phyloP scores from a whole-genome alignment of 2,113 vertebrate genomes.

The Oriolus oriolus region DNA sequence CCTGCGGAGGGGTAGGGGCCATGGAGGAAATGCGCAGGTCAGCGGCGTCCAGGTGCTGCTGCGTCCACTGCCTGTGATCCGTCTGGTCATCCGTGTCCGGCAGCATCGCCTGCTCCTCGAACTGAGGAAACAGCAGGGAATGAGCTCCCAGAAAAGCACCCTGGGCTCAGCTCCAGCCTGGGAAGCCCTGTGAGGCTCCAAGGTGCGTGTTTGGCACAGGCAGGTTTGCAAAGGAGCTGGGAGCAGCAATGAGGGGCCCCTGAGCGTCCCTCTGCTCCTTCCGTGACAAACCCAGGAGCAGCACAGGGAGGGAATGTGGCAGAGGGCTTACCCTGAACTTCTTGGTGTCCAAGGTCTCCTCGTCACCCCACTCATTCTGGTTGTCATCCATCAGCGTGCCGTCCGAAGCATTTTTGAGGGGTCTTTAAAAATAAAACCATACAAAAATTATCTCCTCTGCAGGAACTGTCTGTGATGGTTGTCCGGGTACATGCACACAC shows the following conservation, averaged over 20 bases:
- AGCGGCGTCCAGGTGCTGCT: conserved; percentile 95
- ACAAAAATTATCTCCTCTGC: neutral
- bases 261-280: neutral
- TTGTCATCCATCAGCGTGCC: conserved; percentile 93
- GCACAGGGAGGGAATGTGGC: neutral
- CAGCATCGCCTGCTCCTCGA: conserved; percentile 87
- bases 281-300: fast-evolving
- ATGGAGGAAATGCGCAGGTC: conserved; percentile 91
- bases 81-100: conserved; percentile 83
- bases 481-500: neutral
- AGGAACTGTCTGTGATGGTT: neutral
- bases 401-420: conserved; percentile 88
- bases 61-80: conserved; percentile 95
- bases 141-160: neutral
- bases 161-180: neutral
- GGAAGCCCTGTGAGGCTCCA: neutral
- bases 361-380: conserved; percentile 92
- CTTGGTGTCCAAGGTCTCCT: conserved; percentile 85
- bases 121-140: conserved; percentile 53
- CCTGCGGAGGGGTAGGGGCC: conserved; percentile 94
- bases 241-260: neutral
- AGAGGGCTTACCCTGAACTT: conserved; percentile 85
- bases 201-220: neutral
- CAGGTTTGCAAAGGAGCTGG: neutral
- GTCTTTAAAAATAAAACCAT: conserved; percentile 70